Base-by-base conservation (phyloP, 2,797 vertebrate species). In the Potorous gilbertii region DNA sequence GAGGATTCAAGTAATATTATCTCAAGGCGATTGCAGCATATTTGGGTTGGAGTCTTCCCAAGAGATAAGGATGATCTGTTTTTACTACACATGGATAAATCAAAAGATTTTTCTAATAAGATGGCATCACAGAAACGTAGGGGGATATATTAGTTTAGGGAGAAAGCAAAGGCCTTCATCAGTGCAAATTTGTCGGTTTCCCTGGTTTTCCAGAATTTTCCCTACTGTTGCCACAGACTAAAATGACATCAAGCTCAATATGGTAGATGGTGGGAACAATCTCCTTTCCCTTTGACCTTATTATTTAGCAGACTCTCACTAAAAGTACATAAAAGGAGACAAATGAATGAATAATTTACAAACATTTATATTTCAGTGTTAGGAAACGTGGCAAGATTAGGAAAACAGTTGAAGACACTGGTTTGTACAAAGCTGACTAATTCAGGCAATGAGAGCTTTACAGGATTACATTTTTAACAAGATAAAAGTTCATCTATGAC, bases 341-440 rank as follows among this genome's bases (percentile, higher is more conserved):
- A 97, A 98, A 98, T 98, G 97, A 98, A 98, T 98, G 98, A 97
- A 98, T 98, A 98, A 98, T 98, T 98, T 99, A 99, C 97, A 99
- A 99, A 99, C 98, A 99, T 98, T 98, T 99, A 99, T 99, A 99
- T 99, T 99, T 99, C 95, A 98, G 98, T 98, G 97, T 98, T 98
- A 98, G 98, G 98, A 99, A 98, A 98, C 97, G 98, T 97, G 98
- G 94, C 98, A 98, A 98, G 98, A 98, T 98, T 98, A 98, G 98
- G 98, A 98, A 98, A 99, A 98, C 98, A 98, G 87, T 97, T 98
- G 98, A 98, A 98, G 98, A 99, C 98, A 98, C 97, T 98, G 98
- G 96, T 97, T 98, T 98, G 94, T 98, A 98, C 98, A 98, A 98
- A 98, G 97, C 95, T 97, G 98, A 98, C 96, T 97, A 98, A 96